Evolutionary conservation across 1,140 invertebrate genomes (phyloP).

Genomic region (Sinella curviseta): DNA sequence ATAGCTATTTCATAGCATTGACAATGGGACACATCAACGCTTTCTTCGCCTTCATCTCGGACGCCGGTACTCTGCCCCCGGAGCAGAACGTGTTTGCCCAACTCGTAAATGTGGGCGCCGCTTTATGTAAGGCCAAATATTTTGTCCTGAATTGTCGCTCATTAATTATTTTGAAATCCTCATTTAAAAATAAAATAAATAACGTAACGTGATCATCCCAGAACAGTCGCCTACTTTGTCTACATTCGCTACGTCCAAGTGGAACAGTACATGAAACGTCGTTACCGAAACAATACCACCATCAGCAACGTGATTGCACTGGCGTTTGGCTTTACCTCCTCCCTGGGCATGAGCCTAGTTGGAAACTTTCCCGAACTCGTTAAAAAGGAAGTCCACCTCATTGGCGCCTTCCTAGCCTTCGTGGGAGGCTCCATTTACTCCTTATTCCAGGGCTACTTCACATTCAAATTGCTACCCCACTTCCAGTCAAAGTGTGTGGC

Average conservation of each 20-base stretch:
- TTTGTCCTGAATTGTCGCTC: neutral
- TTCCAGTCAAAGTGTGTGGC: neutral
- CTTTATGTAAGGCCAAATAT: slow-evolving; percentile 64
- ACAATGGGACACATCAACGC: slow-evolving; percentile 67
- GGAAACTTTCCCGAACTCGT: slow-evolving; percentile 78
- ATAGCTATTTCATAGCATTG: slow-evolving; percentile 68
- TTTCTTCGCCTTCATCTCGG: slow-evolving; percentile 76
- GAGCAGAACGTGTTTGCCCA: slow-evolving; percentile 79
- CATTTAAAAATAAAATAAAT: neutral
- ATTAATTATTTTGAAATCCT: neutral
- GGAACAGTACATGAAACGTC: slow-evolving; percentile 51
- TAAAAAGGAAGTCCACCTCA: slow-evolving; percentile 67
- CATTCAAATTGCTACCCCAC: neutral
- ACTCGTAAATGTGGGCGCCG: slow-evolving; percentile 69
- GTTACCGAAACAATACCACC: neutral
- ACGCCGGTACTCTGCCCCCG: slow-evolving; percentile 71
- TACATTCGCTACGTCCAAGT: slow-evolving; percentile 59
- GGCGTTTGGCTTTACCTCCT: slow-evolving; percentile 61
- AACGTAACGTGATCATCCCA: neutral
- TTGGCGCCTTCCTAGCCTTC: slow-evolving; percentile 71
- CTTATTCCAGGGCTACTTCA: slow-evolving; percentile 61
- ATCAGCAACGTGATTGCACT: slow-evolving; percentile 27
- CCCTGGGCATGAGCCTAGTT: slow-evolving; percentile 69
- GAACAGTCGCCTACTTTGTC: slow-evolving; percentile 54
- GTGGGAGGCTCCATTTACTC: slow-evolving; percentile 68